These are phyloP conservation scores for Megaustenia siamemsis DNA, from an alignment of 2,888 invertebrate genomes.

Conservation along the genomic window DNA sequence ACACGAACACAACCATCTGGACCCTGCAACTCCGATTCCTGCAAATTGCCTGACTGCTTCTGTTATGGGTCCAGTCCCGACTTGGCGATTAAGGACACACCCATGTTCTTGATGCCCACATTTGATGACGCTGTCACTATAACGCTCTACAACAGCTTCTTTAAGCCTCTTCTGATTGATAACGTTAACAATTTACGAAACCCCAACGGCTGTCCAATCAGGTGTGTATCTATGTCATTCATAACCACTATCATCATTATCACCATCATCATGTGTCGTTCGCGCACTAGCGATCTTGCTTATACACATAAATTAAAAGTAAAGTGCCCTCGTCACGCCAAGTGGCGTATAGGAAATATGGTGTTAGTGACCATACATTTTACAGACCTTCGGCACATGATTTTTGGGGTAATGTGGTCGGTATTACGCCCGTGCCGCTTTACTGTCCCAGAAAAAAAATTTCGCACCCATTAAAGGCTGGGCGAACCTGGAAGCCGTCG, in stretches of 20 bases:
- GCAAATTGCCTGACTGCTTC: constrained; percentile 23
- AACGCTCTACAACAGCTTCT: background rate
- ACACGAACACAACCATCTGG: background rate
- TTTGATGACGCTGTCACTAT: constrained; percentile 33
- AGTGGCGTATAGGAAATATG: too few relatives aligned
- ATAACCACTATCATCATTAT: background rate
- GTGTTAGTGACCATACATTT: too few relatives aligned
- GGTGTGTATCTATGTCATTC: constrained; percentile 10
- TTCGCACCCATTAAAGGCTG: too few relatives aligned
- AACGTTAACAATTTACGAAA: background rate
- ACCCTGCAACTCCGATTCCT: background rate
- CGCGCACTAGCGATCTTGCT: too few relatives aligned
- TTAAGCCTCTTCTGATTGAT: constrained; percentile 10
- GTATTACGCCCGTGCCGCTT: too few relatives aligned
- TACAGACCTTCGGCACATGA: too few relatives aligned
- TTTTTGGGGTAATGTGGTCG: too few relatives aligned
- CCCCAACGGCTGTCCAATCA: constrained; percentile 24
- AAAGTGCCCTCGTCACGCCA: too few relatives aligned
- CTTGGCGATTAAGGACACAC: background rate
- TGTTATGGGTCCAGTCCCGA: constrained; percentile 20
- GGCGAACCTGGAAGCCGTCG: too few relatives aligned
- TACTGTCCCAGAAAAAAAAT: too few relatives aligned
- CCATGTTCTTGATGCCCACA: constrained; percentile 41
- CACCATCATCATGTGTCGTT: background rate
- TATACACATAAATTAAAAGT: too few relatives aligned